Percentiles rank a stretch among this genome's conserved stretches.
Conservation (phyloP, 92 coral and sea anemone genomes). For the Hydrozoanthus gracilis region DNA sequence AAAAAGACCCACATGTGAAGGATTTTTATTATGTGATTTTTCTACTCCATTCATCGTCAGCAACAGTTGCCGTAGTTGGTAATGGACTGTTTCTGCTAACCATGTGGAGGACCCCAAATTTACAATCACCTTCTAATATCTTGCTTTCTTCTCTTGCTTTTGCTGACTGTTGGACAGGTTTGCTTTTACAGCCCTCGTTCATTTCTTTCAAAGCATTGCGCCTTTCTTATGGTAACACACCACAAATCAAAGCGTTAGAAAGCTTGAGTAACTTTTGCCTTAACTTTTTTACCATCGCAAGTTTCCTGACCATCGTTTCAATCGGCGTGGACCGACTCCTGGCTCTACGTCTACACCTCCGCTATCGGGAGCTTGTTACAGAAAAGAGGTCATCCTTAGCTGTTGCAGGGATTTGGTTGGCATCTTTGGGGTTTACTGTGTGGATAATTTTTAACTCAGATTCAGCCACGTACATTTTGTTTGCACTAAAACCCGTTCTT, state of each 20-base stretch:
- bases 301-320: neutral
- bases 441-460: neutral
- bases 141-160: neutral
- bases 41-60: neutral
- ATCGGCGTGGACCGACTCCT: neutral
- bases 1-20: no score
- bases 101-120: neutral
- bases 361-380: conserved; percentile 12
- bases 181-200: neutral
- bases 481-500: neutral
- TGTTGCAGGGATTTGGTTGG: neutral
- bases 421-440: neutral
- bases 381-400: neutral
- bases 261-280: neutral
- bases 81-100: neutral
- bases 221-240: neutral
- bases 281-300: neutral
- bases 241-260: no score
- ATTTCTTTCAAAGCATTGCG: neutral
- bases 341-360: conserved; percentile 13
- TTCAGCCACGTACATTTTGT: neutral
- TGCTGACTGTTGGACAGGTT: neutral
- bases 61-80: neutral
- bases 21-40: no score
- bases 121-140: conserved; percentile 6